Evolutionary conservation across 2,888 invertebrate genomes (phyloP), one percentile per base, ranked within the genome.

Genomic region (Coleophora deauratella): DNA sequence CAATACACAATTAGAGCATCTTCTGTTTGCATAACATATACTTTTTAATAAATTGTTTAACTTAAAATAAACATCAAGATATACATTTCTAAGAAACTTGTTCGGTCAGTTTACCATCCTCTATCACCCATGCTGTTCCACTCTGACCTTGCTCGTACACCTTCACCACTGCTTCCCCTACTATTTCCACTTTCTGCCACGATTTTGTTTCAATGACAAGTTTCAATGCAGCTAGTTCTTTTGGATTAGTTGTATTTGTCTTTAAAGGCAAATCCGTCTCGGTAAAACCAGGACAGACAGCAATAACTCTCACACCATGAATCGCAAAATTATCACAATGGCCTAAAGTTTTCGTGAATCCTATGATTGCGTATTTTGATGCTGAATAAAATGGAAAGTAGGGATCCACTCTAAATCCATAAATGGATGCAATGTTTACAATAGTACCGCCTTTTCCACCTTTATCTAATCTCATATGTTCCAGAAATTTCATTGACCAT

Each of bases 341-440:
- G 51, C 85, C 55, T 63, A 79, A 31, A 2, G 79, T 77, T 38
- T 68, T 68, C 34, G 72, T 71, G 36, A 86, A 58, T 9, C 84
- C 86, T 28, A 76, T 54, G 2, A 87, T 74, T 13, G 80, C 85
- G 47, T 76, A 79, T 56, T 89, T 89, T 0, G 88, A 87, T 1
- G 87, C 87, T 2, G 80, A 78, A 57, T 89, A 89, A n/a, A 84
- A 68, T 1, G 89, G 88, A 27, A 74, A 55, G 13, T 74, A 74
- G 11, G 76, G 74, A 31, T 78, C 62, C 0, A 81, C 65, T 47
- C 70, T 64, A 13, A 85, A 65, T 0, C 88, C 89, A 46, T 84
- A 73, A 15, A 87, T 77, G 2, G 89, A 89, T 1, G 88, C 76
- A 21, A 89, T 73, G 58, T 91, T 90, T 12, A 90, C 73, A 32